phyloP scores from a whole-genome alignment of 1,140 invertebrate species.

The Drosophila guanche region DNA sequence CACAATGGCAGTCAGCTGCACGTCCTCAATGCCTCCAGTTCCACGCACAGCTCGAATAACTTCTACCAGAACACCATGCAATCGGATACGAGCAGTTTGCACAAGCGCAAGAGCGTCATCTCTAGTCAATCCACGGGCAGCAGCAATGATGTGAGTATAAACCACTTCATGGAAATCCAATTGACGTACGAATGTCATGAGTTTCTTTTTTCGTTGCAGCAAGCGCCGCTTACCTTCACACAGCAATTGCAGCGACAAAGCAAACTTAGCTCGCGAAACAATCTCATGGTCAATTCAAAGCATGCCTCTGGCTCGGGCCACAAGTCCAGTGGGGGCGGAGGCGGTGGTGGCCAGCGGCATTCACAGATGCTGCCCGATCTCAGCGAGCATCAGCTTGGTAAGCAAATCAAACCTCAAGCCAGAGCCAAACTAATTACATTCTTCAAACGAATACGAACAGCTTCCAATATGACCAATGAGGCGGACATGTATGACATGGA shows the following conservation, averaged over 20 bases:
- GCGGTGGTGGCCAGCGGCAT: conserved; percentile 84
- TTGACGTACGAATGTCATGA: not conserved
- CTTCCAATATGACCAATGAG: conserved; percentile 77
- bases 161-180: too few relatives aligned
- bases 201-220: conserved; percentile 22
- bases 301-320: conserved; percentile 80
- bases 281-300: conserved; percentile 83
- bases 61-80: conserved; percentile 84
- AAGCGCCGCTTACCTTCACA: conserved; percentile 88
- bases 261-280: conserved; percentile 80
- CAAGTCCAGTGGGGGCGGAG: conserved; percentile 42
- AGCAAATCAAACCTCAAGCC: not conserved
- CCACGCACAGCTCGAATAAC: conserved; percentile 83
- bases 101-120: conserved; percentile 83
- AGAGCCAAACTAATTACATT: not conserved
- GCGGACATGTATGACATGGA: conserved; percentile 83
- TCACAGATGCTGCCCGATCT: conserved; percentile 82
- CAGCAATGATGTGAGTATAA: conserved; percentile 81
- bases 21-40: conserved; percentile 80
- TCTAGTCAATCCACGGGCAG: conserved; percentile 84
- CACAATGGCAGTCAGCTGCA: conserved; percentile 77
- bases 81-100: conserved; percentile 82
- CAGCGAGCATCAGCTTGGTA: conserved; percentile 81
- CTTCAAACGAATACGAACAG: conserved; percentile 14
- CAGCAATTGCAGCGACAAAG: conserved; percentile 88